These are phyloP conservation scores for Sphecodes monilicornis DNA, from an alignment of 2,888 invertebrate genomes.

Conservation along the genomic window DNA sequence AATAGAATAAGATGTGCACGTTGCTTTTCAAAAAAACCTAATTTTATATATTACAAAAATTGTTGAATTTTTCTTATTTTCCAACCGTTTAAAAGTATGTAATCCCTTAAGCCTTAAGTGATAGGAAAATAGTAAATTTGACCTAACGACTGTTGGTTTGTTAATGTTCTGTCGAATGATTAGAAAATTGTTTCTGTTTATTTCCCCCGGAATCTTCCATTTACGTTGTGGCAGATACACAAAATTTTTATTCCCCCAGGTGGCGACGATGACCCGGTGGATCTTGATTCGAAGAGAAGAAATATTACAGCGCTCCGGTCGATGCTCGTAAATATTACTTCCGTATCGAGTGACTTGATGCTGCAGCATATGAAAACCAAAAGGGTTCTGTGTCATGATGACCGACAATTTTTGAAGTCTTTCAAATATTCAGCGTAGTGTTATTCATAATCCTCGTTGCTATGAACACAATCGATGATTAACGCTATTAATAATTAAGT, in stretches of 20 bases:
- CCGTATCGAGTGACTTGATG: conserved; percentile 32
- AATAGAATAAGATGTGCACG: no score
- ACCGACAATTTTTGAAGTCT: conserved; percentile 40
- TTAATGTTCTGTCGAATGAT: background rate
- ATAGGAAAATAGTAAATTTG: background rate
- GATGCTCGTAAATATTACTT: conserved; percentile 62
- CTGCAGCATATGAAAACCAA: conserved; percentile 37
- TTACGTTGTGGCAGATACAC: conserved; percentile 27
- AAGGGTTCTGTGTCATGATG: conserved; percentile 26
- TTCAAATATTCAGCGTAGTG: conserved; percentile 22
- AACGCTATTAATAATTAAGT: background rate
- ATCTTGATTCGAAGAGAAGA: conserved; percentile 36
- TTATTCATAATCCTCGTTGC: background rate
- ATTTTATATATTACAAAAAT: no score
- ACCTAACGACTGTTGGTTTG: background rate
- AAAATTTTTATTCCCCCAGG: conserved; percentile 52
- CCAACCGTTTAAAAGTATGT: background rate
- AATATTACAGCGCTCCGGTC: conserved; percentile 55
- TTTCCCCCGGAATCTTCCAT: background rate
- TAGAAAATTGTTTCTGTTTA: background rate
- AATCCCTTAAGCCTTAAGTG: background rate
- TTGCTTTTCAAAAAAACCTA: background rate
- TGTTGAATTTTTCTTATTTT: background rate
- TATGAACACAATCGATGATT: background rate
- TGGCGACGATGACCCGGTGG: conserved; percentile 28